Conservation (phyloP, 2,113 vertebrate genomes). For the Edolisoma coerulescens region DNA sequence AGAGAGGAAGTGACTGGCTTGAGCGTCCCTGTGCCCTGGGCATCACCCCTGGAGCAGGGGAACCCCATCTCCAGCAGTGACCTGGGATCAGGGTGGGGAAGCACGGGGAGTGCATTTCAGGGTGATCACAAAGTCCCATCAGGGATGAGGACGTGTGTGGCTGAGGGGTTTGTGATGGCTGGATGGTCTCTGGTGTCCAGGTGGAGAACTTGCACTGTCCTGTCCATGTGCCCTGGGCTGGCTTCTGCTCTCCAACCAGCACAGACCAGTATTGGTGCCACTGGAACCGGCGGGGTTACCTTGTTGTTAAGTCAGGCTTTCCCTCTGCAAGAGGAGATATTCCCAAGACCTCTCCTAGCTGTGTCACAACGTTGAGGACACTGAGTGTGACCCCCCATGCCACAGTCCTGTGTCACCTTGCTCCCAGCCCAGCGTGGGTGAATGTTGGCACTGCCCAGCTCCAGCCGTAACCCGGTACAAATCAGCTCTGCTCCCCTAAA, state of each 20-base stretch:
- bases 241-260: not conserved
- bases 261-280: not conserved
- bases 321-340: not conserved
- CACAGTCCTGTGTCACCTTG: not conserved
- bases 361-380: not conserved
- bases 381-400: not conserved
- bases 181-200: not conserved
- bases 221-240: not conserved
- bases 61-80: not conserved
- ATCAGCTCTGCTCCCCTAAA: not conserved
- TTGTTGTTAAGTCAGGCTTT: not conserved
- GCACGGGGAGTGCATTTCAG: fast-evolving
- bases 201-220: no score
- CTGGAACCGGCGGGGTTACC: not conserved
- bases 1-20: not conserved
- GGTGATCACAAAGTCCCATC: not conserved
- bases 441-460: not conserved
- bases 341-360: not conserved
- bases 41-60: not conserved
- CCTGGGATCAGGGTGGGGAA: not conserved
- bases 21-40: not conserved
- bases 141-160: not conserved
- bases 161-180: not conserved
- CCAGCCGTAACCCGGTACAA: fast-evolving
- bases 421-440: not conserved